A percentile compares a stretch with the other conserved stretches of the same genome.
These are phyloP conservation scores for Genyomyrus donnyi DNA, from an alignment of 2,113 vertebrate genomes.

Conservation along the genomic window DNA sequence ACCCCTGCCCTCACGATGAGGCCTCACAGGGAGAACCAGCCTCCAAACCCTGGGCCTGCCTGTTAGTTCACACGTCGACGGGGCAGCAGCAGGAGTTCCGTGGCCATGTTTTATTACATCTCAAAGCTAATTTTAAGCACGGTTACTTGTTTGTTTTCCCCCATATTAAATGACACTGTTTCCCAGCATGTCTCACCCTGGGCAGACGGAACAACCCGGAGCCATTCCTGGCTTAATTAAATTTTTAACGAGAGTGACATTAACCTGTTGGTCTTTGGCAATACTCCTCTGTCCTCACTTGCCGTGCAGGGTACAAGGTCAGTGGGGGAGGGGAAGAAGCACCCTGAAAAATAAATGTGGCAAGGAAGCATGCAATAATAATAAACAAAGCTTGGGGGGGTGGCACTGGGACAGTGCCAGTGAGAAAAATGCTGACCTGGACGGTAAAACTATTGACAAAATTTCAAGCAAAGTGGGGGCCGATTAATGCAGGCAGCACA, in stretches of 20 bases:
- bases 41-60: background rate
- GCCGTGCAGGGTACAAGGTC: background rate
- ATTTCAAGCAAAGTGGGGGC: background rate
- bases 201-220: background rate
- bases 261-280: background rate
- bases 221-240: background rate
- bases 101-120: background rate
- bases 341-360: background rate
- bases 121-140: background rate
- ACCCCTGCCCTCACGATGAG: background rate
- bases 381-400: background rate
- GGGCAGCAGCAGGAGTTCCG: background rate
- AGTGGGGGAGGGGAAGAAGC: background rate
- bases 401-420: background rate
- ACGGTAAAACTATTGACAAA: background rate
- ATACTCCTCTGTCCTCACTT: background rate
- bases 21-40: background rate
- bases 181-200: background rate
- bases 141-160: background rate
- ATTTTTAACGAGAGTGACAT: background rate
- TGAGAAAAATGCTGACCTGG: background rate
- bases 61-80: background rate
- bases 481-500: slow-evolving; percentile 3
- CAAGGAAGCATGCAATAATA: background rate
- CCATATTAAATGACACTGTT: slow-evolving; percentile 6